Percentiles rank a stretch among this genome's conserved stretches.
These are phyloP conservation scores for Podarcis lilfordi DNA, from an alignment of 2,797 vertebrate genomes.

Conservation along the genomic window DNA sequence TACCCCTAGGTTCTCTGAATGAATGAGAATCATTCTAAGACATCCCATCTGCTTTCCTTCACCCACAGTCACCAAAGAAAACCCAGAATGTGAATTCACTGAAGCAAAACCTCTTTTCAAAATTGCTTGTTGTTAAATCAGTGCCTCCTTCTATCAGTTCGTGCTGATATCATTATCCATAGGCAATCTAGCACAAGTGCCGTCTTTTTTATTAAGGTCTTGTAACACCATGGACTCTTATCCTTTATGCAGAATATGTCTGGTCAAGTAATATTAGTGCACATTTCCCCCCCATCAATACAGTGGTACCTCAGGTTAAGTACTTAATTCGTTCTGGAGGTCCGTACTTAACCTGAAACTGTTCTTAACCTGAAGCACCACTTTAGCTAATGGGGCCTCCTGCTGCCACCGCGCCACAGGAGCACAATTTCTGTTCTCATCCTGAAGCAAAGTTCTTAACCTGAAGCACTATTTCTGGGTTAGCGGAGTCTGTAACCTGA, in stretches of 20 bases:
- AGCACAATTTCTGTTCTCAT: too few relatives aligned
- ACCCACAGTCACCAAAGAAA: slow-evolving; percentile 32
- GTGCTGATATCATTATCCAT: neutral
- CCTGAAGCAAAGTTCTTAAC: too few relatives aligned
- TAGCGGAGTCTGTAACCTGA: too few relatives aligned
- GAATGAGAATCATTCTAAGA: neutral
- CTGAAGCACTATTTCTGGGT: too few relatives aligned
- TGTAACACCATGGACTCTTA: neutral
- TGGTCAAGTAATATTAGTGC: slow-evolving; percentile 15
- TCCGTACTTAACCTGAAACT: too few relatives aligned
- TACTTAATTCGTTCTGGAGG: too few relatives aligned
- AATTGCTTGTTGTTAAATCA: slow-evolving; percentile 14
- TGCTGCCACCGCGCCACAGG: too few relatives aligned
- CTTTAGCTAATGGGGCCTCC: too few relatives aligned
- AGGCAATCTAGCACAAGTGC: neutral
- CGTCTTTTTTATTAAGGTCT: slow-evolving; percentile 1
- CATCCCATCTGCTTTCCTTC: slow-evolving; percentile 29
- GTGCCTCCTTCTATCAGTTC: slow-evolving; percentile 19
- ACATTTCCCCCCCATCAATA: slow-evolving; percentile 24
- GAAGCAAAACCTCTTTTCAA: slow-evolving; percentile 50
- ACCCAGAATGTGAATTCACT: slow-evolving; percentile 15
- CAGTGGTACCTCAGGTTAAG: too few relatives aligned
- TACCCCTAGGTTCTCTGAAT: slow-evolving; percentile 29
- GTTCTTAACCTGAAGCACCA: too few relatives aligned
- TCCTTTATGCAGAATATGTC: neutral